These are phyloP conservation scores for Luffia ferchaultella DNA, from an alignment of 2,888 invertebrate genomes.

Conservation along the genomic window DNA sequence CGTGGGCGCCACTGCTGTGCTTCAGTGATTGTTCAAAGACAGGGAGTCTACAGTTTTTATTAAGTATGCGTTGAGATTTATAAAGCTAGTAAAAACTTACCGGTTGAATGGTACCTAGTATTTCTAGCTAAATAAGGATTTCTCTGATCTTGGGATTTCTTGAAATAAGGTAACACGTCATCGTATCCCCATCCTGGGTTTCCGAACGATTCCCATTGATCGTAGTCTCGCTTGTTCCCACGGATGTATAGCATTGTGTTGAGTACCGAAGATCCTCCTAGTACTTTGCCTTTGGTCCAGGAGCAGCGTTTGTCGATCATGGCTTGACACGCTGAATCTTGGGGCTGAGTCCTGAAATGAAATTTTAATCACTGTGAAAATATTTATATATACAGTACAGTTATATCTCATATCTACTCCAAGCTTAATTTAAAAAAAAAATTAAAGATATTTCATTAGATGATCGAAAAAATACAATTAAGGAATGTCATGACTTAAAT, in stretches of 20 bases:
- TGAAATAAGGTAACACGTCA: conserved; percentile 82
- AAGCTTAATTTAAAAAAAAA: too few relatives aligned
- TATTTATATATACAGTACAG: neutral
- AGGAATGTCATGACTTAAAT: too few relatives aligned
- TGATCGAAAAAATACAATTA: too few relatives aligned
- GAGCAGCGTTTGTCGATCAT: conserved; percentile 85
- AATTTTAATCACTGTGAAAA: neutral
- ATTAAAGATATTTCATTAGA: too few relatives aligned
- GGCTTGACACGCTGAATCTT: conserved; percentile 83
- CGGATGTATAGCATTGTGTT: conserved; percentile 93
- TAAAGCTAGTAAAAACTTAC: too few relatives aligned
- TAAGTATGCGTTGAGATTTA: too few relatives aligned
- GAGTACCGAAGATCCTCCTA: conserved; percentile 87
- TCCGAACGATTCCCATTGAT: conserved; percentile 86
- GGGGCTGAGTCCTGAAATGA: conserved; percentile 78
- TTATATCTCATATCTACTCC: neutral
- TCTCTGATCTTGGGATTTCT: conserved; percentile 87
- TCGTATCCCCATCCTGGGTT: conserved; percentile 90
- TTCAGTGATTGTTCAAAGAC: too few relatives aligned
- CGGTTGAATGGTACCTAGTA: conserved; percentile 74
- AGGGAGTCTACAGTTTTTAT: too few relatives aligned
- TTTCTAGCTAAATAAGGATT: conserved; percentile 86
- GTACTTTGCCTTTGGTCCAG: conserved; percentile 90
- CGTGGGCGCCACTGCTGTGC: too few relatives aligned
- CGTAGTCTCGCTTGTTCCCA: conserved; percentile 86